Conservation (phyloP, 2,797 vertebrate species). For the Oceanodroma leucorhoa region DNA sequence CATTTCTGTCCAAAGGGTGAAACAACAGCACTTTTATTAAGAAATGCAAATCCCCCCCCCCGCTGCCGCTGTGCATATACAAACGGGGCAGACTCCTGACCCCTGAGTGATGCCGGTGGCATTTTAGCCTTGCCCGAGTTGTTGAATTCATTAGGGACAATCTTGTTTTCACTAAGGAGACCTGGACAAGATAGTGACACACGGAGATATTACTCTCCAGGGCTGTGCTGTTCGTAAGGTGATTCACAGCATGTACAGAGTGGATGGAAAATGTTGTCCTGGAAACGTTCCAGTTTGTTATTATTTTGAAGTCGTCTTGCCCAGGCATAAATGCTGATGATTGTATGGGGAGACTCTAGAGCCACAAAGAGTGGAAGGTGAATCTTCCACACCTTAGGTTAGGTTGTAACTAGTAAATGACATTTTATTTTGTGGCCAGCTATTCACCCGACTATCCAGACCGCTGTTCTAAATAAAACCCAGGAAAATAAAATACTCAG, state of each 20-base stretch:
- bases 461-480: not conserved
- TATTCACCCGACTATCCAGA: not conserved
- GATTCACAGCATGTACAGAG: not conserved
- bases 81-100: not conserved
- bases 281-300: not conserved
- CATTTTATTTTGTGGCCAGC: not conserved
- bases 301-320: not conserved
- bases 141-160: not conserved
- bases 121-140: not conserved
- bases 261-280: not conserved
- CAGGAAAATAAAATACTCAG: not conserved
- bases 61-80: fast-evolving
- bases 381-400: not conserved
- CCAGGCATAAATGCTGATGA: not conserved
- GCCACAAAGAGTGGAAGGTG: not conserved
- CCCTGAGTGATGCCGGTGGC: not conserved
- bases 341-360: not conserved
- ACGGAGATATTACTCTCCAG: not conserved
- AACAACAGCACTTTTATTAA: not conserved
- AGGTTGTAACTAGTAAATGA: not conserved
- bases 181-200: not conserved
- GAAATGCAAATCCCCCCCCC: not conserved
- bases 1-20: not conserved
- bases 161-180: not conserved
- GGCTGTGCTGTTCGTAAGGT: not conserved